A percentile compares a stretch with the other conserved stretches of the same genome.
Conservation (phyloP, 2,888 invertebrate genomes). For the Eucriotettix oculatus region DNA sequence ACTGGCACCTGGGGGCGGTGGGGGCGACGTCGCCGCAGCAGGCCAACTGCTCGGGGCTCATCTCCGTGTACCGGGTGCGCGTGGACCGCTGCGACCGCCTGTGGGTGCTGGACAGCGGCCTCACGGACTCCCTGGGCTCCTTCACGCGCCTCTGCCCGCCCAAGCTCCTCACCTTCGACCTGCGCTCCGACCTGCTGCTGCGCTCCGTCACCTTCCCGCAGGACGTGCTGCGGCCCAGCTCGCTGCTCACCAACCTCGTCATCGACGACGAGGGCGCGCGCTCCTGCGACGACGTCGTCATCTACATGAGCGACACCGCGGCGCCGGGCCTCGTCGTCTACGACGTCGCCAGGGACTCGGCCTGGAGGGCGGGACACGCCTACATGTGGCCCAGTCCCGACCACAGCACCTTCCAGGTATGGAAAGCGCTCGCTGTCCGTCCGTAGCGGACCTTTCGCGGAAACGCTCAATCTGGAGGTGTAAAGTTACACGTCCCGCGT, state of each 20-base stretch:
- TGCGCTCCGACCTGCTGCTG: conserved; percentile 51
- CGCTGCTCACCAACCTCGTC: conserved; percentile 61
- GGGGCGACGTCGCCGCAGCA: conserved; percentile 28
- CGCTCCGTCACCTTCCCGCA: conserved; percentile 51
- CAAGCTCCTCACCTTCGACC: conserved; percentile 63
- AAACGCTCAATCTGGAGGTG: too few relatives aligned
- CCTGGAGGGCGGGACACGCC: conserved; percentile 66
- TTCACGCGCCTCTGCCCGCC: conserved; percentile 46
- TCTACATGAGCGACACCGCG: conserved; percentile 68
- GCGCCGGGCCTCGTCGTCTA: conserved; percentile 48
- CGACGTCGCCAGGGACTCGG: conserved; percentile 54
- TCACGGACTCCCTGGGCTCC: conserved; percentile 27
- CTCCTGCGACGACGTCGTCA: conserved; percentile 58
- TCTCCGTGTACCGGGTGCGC: conserved; percentile 62
- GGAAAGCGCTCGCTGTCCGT: background rate
- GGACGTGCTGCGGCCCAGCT: conserved; percentile 37
- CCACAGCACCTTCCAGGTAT: conserved; percentile 46
- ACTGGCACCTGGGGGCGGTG: conserved; percentile 36
- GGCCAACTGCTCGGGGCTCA: conserved; percentile 54
- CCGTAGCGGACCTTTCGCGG: background rate
- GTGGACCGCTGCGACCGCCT: conserved; percentile 66
- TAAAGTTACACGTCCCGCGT: too few relatives aligned
- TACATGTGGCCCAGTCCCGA: conserved; percentile 77
- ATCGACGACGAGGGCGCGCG: conserved; percentile 42
- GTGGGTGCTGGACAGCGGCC: conserved; percentile 68